Conservation (phyloP, 2,797 vertebrate genomes). For the Thaleichthys pacificus region DNA sequence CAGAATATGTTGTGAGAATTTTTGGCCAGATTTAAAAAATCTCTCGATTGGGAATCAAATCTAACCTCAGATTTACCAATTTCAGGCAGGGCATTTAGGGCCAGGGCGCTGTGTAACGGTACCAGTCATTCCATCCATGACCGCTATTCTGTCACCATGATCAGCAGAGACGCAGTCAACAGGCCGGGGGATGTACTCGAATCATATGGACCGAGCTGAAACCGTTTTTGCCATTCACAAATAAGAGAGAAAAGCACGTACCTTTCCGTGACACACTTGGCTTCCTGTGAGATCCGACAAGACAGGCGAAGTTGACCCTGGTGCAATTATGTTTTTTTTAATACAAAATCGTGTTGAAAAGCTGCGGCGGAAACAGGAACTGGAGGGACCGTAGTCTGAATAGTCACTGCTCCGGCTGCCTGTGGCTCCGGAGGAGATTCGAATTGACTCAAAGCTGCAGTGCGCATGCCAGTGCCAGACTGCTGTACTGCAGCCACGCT, state of each 20-base stretch:
- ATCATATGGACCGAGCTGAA: slow-evolving; percentile 3
- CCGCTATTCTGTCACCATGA: slow-evolving; percentile 36
- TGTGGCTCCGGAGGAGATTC: slow-evolving; percentile 22
- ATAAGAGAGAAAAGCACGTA: slow-evolving; percentile 10
- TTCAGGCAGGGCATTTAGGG: background rate
- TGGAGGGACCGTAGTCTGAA: slow-evolving; percentile 23
- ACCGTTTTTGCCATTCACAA: slow-evolving; percentile 3
- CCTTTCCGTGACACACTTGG: slow-evolving; percentile 20
- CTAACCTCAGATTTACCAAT: background rate
- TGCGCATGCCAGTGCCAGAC: slow-evolving; percentile 38
- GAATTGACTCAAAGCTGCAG: slow-evolving; percentile 31
- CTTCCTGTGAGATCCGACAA: slow-evolving; percentile 16
- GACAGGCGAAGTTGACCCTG: slow-evolving; percentile 6
- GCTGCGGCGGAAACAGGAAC: slow-evolving; percentile 43
- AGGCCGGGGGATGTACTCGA: slow-evolving; percentile 30
- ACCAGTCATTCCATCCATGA: slow-evolving; percentile 17
- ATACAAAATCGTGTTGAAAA: slow-evolving; percentile 21
- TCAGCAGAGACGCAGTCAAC: slow-evolving; percentile 36
- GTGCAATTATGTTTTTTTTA: slow-evolving; percentile 18
- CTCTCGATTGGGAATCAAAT: no score
- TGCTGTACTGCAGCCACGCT: slow-evolving; percentile 26
- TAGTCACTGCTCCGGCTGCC: slow-evolving; percentile 25
- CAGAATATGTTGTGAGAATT: background rate
- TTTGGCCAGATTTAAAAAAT: background rate
- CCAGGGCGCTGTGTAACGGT: slow-evolving; percentile 9